Evolutionary conservation across 2,113 vertebrate species (phyloP).

Genomic region (Planiliza haematocheilus): DNA sequence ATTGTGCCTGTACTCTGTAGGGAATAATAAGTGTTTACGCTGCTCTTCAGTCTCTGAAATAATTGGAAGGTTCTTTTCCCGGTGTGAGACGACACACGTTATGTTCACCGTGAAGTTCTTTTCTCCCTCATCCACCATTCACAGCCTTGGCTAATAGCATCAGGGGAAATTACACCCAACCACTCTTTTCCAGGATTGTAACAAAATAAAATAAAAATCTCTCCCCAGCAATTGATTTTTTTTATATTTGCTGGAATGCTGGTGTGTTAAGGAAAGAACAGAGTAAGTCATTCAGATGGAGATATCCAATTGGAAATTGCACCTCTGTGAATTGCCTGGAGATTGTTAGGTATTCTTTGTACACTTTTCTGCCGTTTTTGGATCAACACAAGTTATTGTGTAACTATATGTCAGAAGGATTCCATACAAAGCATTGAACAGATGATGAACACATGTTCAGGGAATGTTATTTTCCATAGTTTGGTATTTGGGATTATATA

Average conservation of each 20-base stretch:
- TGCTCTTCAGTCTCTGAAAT: neutral
- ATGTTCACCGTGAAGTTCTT: neutral
- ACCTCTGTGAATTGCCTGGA: neutral
- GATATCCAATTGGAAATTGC: neutral
- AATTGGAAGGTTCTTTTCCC: neutral
- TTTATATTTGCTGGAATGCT: neutral
- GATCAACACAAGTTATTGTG: neutral
- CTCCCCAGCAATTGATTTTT: conserved; percentile 10
- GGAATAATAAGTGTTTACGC: neutral
- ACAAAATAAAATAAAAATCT: neutral
- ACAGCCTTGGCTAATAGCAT: conserved; percentile 21
- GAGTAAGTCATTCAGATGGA: neutral
- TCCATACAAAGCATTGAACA: no score
- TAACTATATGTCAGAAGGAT: neutral
- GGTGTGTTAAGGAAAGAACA: neutral
- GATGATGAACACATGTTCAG: no score
- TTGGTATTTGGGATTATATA: no score
- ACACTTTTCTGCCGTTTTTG: neutral
- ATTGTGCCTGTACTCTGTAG: no score
- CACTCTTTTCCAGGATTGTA: neutral
- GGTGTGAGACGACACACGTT: neutral
- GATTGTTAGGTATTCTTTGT: neutral
- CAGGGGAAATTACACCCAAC: conserved; percentile 26
- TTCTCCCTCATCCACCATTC: conserved; percentile 1
- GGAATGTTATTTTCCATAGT: no score